These are phyloP conservation scores for Nemotelus pantherinus DNA, from an alignment of 2,888 invertebrate genomes.

Conservation along the genomic window DNA sequence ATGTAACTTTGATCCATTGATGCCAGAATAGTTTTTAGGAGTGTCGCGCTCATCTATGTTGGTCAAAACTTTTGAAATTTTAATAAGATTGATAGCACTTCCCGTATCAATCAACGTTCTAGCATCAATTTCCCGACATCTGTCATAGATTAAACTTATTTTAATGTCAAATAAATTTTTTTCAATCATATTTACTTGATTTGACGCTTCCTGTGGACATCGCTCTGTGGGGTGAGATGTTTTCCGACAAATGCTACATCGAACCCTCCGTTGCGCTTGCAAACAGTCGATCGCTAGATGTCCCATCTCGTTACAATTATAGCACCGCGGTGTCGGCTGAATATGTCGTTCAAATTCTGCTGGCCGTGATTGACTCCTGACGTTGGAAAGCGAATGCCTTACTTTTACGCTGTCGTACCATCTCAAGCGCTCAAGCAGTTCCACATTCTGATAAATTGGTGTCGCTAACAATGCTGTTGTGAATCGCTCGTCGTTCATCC, in stretches of 20 bases:
- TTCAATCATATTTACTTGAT: not conserved
- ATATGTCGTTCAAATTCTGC: too few species aligned
- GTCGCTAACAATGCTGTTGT: not conserved
- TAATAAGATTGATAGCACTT: not conserved
- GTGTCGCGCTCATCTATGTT: not conserved
- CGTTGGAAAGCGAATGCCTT: not conserved
- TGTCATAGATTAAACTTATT: not conserved
- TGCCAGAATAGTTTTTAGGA: not conserved
- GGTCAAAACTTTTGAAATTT: not conserved
- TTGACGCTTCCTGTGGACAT: not conserved
- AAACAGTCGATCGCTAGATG: not conserved
- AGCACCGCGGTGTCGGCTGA: not conserved
- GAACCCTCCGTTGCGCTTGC: not conserved
- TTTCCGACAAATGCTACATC: not conserved
- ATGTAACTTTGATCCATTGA: not conserved
- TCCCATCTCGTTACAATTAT: not conserved
- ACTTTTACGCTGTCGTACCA: not conserved
- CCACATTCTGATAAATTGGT: not conserved
- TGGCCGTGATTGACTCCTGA: too few species aligned
- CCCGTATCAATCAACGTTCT: constrained; percentile 1
- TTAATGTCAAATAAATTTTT: not conserved
- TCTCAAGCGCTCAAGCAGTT: not conserved
- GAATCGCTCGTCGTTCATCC: not conserved
- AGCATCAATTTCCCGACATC: not conserved
- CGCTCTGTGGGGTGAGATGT: not conserved